Base-by-base conservation (phyloP, 1,140 invertebrate genomes). In the Heliothis virescens region DNA sequence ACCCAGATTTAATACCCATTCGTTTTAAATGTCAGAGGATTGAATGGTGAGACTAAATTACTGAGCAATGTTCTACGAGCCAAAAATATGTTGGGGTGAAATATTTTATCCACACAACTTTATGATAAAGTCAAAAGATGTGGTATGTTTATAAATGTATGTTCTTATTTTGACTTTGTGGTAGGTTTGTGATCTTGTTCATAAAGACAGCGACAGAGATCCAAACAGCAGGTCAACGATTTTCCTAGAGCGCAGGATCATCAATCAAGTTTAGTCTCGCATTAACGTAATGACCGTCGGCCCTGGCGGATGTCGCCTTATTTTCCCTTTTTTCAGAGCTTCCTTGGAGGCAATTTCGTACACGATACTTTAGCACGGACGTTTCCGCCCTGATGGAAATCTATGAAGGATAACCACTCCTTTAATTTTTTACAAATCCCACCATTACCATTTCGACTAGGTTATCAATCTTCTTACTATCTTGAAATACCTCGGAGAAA, bases 211-310 rank as follows among this genome's bases (percentile, higher is more conserved):
- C 75, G 52, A 69, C 75, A 67, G 60, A 67, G 75, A 78, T 78
- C 75, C 75, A 41, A 78, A 34, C 72, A 52, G 67, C 53, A 78
- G 67, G 74, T 75, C 80, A 76, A 63, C 65, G 69, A 72, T 77
- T 81, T 73, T 74, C 65, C 55, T 71, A 59, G 63, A 75, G 73
- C 79, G 81, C 85, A 65, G 81, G 75, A 88, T 92, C 93, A 94
- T 94, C 93, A 94, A 94, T 94, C 93, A 94, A 93, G 93, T 94
- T 94, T 94, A 94, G 89, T 92, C 91, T 91, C 93, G 91, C 93
- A 92, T 93, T 94, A 94, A 91, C 87, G 92, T 94, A 94, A 94
- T 92, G 92, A 92, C 92, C 90, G 89, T 86, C 91, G 90, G 86
- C 87, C 86, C 85, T 86, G 82, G 84, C 90, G 90, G 91, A 92